Base-by-base conservation (phyloP, 2,888 invertebrate species). In the Drosophila neotestacea region DNA sequence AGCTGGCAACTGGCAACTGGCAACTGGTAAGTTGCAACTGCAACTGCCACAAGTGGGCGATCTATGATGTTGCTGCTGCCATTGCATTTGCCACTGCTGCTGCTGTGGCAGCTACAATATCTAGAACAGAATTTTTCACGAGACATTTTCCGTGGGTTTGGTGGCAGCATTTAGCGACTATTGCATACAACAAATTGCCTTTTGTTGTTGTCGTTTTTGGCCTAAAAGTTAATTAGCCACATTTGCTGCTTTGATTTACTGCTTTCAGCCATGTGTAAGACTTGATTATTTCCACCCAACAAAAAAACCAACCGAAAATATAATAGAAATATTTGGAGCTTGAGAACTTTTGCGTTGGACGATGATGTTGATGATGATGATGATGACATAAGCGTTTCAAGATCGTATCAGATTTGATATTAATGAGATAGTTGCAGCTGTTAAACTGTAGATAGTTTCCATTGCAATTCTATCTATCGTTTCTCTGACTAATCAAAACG, bases 191-290 rank as follows among this genome's bases (percentile, higher is more conserved):
- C 84, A 85, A 85, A 85, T 85, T 88, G 79, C 81, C 87, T 72
- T 84, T 77, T 78, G 84, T 81, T 84, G 75, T 58, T 71, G 36
- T 56, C 28, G 70, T 46, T 77, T 22, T 47, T 88, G 80, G 88
- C 88, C 86, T 71, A 77, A 83, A 84, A 88, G 68, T 84, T 86
- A 85, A 88, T 85, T 85, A 85, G 87, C 87, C 87, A 73, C 84
- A 86, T 88, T 84, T 81, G 78, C 79, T 73, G 81, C 70, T 88
- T 74, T 88, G 87, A 86, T 86, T 88, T 83, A 84, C 72, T 72
- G 79, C 68, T 78, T 81, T 86, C 63, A 63, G 72, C 39, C 66
- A 75, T 64, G 42, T 66, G 66, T 56, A 70, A 67, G 77, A 86
- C 73, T 62, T 86, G 70, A 69, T 73, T 77, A 70, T 79, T 65